Evolutionary conservation across 2,888 invertebrate genomes (phyloP).

Genomic region (Drosophila birchii): DNA sequence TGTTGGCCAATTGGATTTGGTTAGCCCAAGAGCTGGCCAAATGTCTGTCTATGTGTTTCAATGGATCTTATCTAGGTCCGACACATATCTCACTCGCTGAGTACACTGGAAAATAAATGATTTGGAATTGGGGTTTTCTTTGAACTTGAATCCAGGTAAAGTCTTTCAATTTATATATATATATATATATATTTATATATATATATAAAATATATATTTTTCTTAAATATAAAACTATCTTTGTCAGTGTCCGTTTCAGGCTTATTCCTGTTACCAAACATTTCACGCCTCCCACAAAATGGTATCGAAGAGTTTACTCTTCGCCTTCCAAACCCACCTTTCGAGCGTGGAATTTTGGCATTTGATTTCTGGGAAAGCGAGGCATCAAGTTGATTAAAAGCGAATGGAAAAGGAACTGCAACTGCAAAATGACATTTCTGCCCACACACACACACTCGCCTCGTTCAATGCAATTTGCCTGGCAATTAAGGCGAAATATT

Average conservation of each 20-base stretch:
- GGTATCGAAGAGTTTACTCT: slow-evolving; percentile 23
- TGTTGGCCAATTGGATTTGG: slow-evolving; percentile 77
- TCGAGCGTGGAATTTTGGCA: slow-evolving; percentile 11
- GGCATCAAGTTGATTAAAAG: slow-evolving; percentile 27
- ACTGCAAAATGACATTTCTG: slow-evolving; percentile 13
- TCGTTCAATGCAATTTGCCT: slow-evolving; percentile 39
- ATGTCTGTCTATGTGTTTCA: slow-evolving; percentile 19
- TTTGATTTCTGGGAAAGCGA: slow-evolving; percentile 24
- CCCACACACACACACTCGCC: slow-evolving; percentile 4
- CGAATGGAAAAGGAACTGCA: slow-evolving; percentile 1
- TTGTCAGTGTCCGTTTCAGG: slow-evolving; percentile 4
- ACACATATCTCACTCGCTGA: slow-evolving; percentile 11
- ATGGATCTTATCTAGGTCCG: slow-evolving; percentile 28
- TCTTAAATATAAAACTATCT: no score
- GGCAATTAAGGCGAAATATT: slow-evolving; percentile 44
- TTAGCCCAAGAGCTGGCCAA: slow-evolving; percentile 38
- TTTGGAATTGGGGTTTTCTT: neutral
- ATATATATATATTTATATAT: neutral
- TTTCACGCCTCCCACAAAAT: slow-evolving; percentile 59
- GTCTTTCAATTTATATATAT: neutral
- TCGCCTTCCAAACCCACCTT: slow-evolving; percentile 27
- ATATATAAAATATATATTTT: neutral
- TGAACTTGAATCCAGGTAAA: neutral
- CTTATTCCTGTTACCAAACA: slow-evolving; percentile 33
- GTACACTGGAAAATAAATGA: slow-evolving; percentile 16